These are phyloP conservation scores for Dipodomys spectabilis DNA, from an alignment of 2,113 vertebrate genomes.

Conservation along the genomic window DNA sequence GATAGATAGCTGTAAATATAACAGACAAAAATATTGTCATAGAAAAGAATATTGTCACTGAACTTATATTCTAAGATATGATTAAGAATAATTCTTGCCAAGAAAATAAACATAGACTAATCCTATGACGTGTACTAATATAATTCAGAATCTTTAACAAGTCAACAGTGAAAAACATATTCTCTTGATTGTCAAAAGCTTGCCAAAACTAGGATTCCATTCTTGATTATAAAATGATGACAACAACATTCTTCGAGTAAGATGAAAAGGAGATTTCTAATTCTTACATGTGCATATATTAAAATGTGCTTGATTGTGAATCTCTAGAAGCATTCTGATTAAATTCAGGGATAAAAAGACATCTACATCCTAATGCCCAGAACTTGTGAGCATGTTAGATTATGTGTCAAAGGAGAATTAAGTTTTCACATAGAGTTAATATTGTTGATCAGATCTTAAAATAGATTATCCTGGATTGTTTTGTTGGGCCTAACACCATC, in stretches of 20 bases:
- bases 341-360: neutral
- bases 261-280: neutral
- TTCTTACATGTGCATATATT: slow-evolving; percentile 2
- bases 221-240: slow-evolving; percentile 20
- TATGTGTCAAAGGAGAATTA: neutral
- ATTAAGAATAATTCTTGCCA: neutral
- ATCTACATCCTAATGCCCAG: neutral
- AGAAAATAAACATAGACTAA: neutral
- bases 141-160: slow-evolving; percentile 33
- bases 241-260: neutral
- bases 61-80: neutral
- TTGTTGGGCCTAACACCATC: neutral
- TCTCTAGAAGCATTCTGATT: neutral
- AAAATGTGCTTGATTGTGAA: neutral
- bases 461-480: neutral
- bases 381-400: neutral
- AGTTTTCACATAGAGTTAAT: neutral
- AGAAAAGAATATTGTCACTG: neutral
- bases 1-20: neutral
- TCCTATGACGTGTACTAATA: neutral
- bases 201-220: neutral
- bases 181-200: neutral
- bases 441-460: neutral
- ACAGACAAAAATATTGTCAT: neutral
- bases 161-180: neutral